Base-by-base conservation (phyloP, 2,797 vertebrate genomes). In the Fundulus diaphanus region DNA sequence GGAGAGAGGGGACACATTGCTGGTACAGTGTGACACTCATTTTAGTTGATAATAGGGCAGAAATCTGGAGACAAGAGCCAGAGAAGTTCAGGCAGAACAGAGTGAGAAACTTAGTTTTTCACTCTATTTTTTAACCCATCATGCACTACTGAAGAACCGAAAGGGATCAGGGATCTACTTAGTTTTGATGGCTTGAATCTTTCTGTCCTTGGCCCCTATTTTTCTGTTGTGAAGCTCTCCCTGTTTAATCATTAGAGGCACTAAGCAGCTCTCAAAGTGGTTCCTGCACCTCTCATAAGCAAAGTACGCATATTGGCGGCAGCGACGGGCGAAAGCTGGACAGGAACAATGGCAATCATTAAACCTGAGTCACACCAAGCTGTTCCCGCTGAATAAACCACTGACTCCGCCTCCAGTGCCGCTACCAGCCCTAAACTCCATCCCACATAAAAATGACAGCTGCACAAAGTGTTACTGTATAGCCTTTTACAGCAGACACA, bases 381-480 rank as follows among this genome's bases (percentile, higher is more conserved):
- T 87, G 73, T 82, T 76, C 89, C 69, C 85, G 81, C 92, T 92
- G 94, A 94, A 42, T 95, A 92, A 95, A 81, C 42, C 48, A 73
- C 71, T 80, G 72, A 73, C 65, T 54, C 31, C 48, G 16, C 31
- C 56, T 12, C 33, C 37, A 9, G 18, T 20, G 0, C 48, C 1
- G 7, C 54, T 24, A 8, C 51, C 29, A 22, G 63, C 76, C 33
- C 72, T 44, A 57, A 79, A 67, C 68, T 67, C 57, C 82, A 70
- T 68, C 79, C 76, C 68, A 59, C 82, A 90, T 93, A 91, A 92
- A 93, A 87, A 86, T 90, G 90, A 93, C 89, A 93, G 91, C 92
- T 90, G 92, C 82, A 70, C 82, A 81, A 89, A 86, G 76, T 82
- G 89, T 85, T 63, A 70, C 80, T 73, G 77, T 87, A 82, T 72